Conservation (phyloP, 2,797 vertebrate species). For the Huso huso region DNA sequence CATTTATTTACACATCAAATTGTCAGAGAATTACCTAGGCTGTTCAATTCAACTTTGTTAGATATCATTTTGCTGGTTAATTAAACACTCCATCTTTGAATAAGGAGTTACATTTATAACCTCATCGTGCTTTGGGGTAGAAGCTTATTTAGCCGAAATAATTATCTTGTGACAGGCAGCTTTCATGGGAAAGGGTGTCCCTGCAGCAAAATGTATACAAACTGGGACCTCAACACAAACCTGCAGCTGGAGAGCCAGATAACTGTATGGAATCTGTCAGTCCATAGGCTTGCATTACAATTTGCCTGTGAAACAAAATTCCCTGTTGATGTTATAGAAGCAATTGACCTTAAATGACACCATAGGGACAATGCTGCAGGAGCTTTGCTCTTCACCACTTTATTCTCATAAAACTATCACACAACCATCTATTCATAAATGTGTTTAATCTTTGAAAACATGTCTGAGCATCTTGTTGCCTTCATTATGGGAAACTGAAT, state of each 20-base stretch:
- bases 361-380: background rate
- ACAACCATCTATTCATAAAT: conserved; percentile 32
- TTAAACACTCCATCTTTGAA: too few species aligned
- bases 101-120: too few species aligned
- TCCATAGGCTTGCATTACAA: too few species aligned
- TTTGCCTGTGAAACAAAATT: too few species aligned
- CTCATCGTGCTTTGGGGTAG: too few species aligned
- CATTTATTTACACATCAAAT: conserved; percentile 32
- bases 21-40: conserved; percentile 28
- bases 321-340: background rate
- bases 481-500: conserved; percentile 30
- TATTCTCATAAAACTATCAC: conserved; percentile 9
- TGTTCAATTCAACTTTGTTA: conserved; percentile 27
- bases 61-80: too few species aligned
- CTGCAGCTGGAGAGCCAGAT: conserved; percentile 6
- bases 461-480: conserved; percentile 18
- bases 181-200: too few species aligned
- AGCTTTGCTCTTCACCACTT: conserved; percentile 16
- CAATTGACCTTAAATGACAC: conserved; percentile 12
- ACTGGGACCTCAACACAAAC: conserved; percentile 1
- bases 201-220: too few species aligned
- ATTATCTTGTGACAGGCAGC: too few species aligned
- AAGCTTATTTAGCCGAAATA: too few species aligned
- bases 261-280: too few species aligned
- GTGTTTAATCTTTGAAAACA: conserved; percentile 28